Percentiles rank a stretch among this genome's conserved stretches.
These are phyloP conservation scores for Cyanoliseus patagonus DNA, from an alignment of 2,113 vertebrate species.

Conservation along the genomic window DNA sequence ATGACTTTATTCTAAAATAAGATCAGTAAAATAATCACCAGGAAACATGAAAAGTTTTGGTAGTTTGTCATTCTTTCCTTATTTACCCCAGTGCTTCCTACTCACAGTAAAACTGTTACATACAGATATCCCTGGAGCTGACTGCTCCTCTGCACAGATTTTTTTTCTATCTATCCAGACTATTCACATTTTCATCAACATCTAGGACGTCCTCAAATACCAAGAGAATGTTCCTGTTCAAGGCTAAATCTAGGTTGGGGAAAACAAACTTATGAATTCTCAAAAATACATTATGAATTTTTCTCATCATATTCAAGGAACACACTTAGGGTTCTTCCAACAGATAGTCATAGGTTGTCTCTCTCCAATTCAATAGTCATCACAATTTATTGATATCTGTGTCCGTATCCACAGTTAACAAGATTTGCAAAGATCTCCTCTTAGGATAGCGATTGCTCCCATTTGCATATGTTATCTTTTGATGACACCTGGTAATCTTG, in stretches of 20 bases:
- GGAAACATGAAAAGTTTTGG: not conserved
- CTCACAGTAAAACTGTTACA: not conserved
- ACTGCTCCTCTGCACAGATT: not conserved
- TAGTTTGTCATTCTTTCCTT: not conserved
- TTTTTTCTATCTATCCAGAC: not conserved
- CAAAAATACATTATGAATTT: not conserved
- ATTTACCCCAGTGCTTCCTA: not conserved
- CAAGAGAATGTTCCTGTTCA: not conserved
- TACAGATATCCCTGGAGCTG: not conserved
- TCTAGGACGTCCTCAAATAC: conserved; percentile 10
- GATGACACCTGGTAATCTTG: not conserved
- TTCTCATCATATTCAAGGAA: not conserved
- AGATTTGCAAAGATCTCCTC: not conserved
- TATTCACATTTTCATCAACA: not conserved
- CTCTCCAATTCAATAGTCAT: not conserved
- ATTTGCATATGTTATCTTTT: not conserved
- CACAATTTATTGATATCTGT: not conserved
- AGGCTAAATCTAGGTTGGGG: not conserved
- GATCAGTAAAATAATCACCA: not conserved
- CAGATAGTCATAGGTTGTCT: not conserved
- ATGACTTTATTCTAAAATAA: not conserved
- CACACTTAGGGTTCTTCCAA: not conserved
- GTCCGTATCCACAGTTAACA: not conserved
- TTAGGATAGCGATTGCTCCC: not conserved
- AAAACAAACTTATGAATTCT: not conserved